Evolutionary conservation across 1,140 invertebrate species (phyloP), one percentile per base, ranked within the genome.

Genomic region (Thaumatotibia leucotreta): DNA sequence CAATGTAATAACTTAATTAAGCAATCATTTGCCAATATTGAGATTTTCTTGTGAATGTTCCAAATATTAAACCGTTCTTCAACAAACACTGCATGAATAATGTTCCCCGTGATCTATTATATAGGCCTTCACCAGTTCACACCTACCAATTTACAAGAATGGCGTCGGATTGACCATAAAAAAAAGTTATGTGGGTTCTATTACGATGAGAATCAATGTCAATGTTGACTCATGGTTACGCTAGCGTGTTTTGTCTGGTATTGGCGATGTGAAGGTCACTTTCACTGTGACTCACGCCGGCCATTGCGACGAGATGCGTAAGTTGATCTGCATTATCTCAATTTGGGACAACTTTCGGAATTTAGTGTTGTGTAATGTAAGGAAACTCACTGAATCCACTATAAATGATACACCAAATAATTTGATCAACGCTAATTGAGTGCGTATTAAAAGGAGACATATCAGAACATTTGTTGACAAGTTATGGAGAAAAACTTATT

Each of bases 261-360:
- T 58, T 63, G 62, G 69, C 63, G 45, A 17, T 58, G 52, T 58
- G 77, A 83, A 84, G 82, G 80, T 76, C 78, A 69, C 76, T 81
- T 79, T 83, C 79, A 72, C 76, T 73, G 35, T 79, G 75, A 75
- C 52, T 76, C 73, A 79, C 29, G 29, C 20, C 10, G 24, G 52
- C 52, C 52, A 54, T 54, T 24, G 52, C 52, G 52, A 31, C 20
- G 52, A 58, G 52, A 58, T 27, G 11, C 2, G 50, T 52, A 58
- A 58, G 23, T 27, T 58, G 52, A 58, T 58, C 52, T 58, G 23
- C 1, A 14, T 58, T 58, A 58, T 58, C 52, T 27, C 52, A 27
- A 58, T 29, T 17, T 14, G 52, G 24, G 52, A 27, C 52, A 58
- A 31, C 52, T 58, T 58, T 58, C 52, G 27, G 52, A 58, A 24